Conservation (phyloP, 2,113 vertebrate species). For the Onychorhynchus coronatus region DNA sequence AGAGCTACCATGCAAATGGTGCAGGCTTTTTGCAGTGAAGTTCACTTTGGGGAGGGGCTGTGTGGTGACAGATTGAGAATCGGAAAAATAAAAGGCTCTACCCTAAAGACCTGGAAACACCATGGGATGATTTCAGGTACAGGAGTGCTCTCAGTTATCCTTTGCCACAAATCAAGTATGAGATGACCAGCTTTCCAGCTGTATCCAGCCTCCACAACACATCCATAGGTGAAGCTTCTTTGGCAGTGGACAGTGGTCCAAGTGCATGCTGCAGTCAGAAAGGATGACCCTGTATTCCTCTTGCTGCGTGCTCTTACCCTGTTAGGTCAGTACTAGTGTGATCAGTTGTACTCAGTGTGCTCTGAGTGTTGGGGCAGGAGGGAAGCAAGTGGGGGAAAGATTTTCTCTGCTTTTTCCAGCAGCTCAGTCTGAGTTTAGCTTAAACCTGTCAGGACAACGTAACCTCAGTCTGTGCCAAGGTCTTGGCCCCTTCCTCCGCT, state of each 20-base stretch:
- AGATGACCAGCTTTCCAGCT: not conserved
- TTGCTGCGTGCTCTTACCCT: fast-evolving
- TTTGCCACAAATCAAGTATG: not conserved
- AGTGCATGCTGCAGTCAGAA: not conserved
- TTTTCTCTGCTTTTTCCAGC: not conserved
- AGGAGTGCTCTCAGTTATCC: not conserved
- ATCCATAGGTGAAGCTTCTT: not conserved
- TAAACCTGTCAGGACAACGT: not conserved
- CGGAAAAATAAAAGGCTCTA: not conserved
- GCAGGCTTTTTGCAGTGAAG: not conserved
- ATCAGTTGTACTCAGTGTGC: not conserved
- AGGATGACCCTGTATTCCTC: not conserved
- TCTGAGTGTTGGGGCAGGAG: fast-evolving
- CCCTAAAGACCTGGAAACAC: not conserved
- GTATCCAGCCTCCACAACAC: not conserved
- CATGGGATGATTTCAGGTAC: not conserved
- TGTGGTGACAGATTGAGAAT: not conserved
- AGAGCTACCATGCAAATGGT: not conserved
- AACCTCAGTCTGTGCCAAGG: not conserved
- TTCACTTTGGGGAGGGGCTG: fast-evolving
- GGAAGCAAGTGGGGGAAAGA: fast-evolving
- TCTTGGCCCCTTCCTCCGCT: not conserved
- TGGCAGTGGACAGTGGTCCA: not conserved
- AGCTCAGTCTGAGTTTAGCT: not conserved
- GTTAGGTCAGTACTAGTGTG: not conserved